A percentile compares a stretch with the other conserved stretches of the same genome.
Conservation (phyloP, 2,797 vertebrate species). For the Podargus strigoides region DNA sequence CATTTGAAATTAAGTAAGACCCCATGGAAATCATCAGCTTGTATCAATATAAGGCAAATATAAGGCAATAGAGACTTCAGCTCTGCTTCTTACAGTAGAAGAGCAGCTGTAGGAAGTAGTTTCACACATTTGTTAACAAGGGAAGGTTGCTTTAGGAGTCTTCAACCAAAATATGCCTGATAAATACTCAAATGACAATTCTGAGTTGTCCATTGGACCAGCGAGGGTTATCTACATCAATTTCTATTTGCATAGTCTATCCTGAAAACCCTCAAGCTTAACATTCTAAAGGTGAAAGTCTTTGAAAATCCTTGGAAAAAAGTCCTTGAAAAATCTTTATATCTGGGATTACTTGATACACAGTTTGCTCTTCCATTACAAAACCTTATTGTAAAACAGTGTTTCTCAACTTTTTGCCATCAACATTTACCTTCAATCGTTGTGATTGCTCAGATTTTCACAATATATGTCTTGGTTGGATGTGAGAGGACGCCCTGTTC, state of each 20-base stretch:
- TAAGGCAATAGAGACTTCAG: not conserved
- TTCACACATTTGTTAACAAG: not conserved
- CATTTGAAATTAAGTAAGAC: not conserved
- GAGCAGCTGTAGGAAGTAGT: not conserved
- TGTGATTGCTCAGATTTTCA: not conserved
- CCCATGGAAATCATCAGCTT: not conserved
- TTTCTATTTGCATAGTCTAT: not conserved
- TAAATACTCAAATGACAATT: not conserved
- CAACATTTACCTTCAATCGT: not conserved
- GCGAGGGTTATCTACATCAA: not conserved
- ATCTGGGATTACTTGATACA: not conserved
- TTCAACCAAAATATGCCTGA: not conserved
- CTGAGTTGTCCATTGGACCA: not conserved
- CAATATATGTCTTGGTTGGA: not conserved
- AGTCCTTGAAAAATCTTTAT: not conserved
- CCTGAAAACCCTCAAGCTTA: not conserved
- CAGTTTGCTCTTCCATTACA: not conserved
- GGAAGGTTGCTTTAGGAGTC: not conserved
- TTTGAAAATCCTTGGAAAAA: not conserved
- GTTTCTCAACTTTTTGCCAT: not conserved
- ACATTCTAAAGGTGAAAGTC: not conserved
- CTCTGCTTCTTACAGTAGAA: not conserved
- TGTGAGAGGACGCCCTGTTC: not conserved
- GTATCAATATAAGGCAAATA: not conserved
- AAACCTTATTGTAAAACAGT: not conserved